phyloP scores from a whole-genome alignment of 2,113 vertebrate species.

The Rhagologus leucostigma region DNA sequence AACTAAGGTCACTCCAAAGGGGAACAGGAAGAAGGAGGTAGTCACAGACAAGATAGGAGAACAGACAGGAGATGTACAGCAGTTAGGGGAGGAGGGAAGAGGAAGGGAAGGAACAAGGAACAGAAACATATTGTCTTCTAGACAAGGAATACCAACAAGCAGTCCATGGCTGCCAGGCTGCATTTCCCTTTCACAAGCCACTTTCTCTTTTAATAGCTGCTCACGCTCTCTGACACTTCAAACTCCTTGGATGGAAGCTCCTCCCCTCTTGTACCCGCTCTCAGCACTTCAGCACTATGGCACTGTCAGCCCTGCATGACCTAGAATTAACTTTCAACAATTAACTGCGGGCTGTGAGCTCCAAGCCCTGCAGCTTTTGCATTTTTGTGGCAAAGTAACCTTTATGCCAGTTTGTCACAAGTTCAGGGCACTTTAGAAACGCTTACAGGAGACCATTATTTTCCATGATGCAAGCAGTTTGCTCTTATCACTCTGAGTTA shows the following conservation, averaged over 20 bases:
- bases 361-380: conserved; percentile 35
- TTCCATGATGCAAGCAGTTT: conserved; percentile 81
- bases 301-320: conserved; percentile 59
- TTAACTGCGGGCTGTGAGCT: conserved; percentile 54
- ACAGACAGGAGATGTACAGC: neutral
- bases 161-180: conserved; percentile 20
- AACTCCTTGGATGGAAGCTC: conserved; percentile 6
- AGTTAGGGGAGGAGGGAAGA: neutral
- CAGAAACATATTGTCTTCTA: neutral
- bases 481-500: conserved; percentile 70
- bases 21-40: neutral
- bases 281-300: conserved; percentile 16
- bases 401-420: conserved; percentile 75
- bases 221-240: neutral
- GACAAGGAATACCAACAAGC: neutral
- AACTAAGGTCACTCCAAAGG: conserved; percentile 20
- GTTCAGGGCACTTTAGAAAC: conserved; percentile 70
- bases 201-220: conserved; percentile 65
- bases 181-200: conserved; percentile 29
- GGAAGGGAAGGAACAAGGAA: neutral
- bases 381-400: conserved; percentile 66
- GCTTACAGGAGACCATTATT: conserved; percentile 55
- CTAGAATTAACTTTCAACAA: conserved; percentile 72
- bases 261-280: neutral
- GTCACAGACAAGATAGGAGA: neutral